Conservation (phyloP, 2,797 vertebrate species). For the Tangara arthus region DNA sequence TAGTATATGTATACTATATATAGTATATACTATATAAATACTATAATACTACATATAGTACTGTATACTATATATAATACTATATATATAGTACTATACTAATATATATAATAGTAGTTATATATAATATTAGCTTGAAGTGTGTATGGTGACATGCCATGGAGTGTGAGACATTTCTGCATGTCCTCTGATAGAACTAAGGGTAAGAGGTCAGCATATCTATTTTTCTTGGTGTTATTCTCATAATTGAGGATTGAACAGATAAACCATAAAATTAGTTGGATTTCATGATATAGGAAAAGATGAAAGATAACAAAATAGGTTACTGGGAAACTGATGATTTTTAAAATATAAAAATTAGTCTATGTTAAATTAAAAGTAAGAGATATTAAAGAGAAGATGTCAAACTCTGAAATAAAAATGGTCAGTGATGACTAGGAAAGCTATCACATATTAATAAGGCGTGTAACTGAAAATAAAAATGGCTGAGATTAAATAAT, state of each 20-base stretch:
- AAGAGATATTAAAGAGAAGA: slow-evolving; percentile 61
- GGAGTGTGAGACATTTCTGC: not conserved
- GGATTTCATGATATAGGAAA: slow-evolving; percentile 61
- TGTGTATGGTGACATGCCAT: not conserved
- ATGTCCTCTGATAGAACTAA: not conserved
- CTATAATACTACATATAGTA: not conserved
- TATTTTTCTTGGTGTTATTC: not conserved
- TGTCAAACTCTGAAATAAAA: slow-evolving; percentile 65
- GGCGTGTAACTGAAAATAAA: slow-evolving; percentile 44
- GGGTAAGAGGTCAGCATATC: not conserved
- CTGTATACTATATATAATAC: not conserved
- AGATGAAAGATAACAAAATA: slow-evolving; percentile 62
- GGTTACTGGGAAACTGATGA: slow-evolving; percentile 28
- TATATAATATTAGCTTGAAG: not conserved
- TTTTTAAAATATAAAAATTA: not conserved
- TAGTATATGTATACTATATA: not conserved
- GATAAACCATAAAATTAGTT: slow-evolving; percentile 51
- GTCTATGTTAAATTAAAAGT: slow-evolving; percentile 52
- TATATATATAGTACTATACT: no score
- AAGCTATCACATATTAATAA: slow-evolving; percentile 39
- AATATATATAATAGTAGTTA: not conserved
- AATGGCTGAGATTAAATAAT: slow-evolving; percentile 42
- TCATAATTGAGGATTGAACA: slow-evolving; percentile 18
- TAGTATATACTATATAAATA: not conserved
- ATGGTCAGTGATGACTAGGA: slow-evolving; percentile 47